Conservation (phyloP, 2,888 invertebrate genomes). For the Xestia sexstrigata region DNA sequence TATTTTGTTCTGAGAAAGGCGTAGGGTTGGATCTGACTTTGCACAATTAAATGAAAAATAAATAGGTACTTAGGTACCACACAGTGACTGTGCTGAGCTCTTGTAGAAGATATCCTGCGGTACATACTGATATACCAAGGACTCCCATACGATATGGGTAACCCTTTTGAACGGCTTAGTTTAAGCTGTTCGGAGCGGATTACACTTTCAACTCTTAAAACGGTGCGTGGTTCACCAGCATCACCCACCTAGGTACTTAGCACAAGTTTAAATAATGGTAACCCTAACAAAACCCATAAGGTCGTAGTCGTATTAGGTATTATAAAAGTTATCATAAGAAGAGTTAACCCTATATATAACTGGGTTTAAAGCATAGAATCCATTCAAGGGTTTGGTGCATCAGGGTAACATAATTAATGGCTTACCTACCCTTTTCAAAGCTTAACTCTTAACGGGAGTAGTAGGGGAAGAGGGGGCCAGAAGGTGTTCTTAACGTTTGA, state of each 20-base stretch:
- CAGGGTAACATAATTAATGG: background rate
- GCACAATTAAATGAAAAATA: background rate
- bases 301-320: too few species aligned
- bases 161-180: background rate
- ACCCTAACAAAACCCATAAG: too few species aligned
- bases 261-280: background rate
- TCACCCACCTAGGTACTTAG: background rate
- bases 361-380: too few species aligned
- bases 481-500: too few species aligned
- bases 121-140: background rate
- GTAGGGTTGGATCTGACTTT: background rate
- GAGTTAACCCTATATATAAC: too few species aligned
- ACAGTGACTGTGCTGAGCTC: background rate
- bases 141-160: background rate
- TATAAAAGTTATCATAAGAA: too few species aligned
- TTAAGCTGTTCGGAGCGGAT: background rate
- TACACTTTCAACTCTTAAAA: background rate
- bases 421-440: background rate
- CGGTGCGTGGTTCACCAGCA: background rate
- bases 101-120: background rate
- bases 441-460: background rate
- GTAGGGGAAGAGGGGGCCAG: too few species aligned
- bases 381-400: too few species aligned
- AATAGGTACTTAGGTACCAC: too few species aligned
- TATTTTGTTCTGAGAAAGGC: background rate